These are phyloP conservation scores for Seriola rivoliana DNA, from an alignment of 2,113 vertebrate species.

Conservation along the genomic window DNA sequence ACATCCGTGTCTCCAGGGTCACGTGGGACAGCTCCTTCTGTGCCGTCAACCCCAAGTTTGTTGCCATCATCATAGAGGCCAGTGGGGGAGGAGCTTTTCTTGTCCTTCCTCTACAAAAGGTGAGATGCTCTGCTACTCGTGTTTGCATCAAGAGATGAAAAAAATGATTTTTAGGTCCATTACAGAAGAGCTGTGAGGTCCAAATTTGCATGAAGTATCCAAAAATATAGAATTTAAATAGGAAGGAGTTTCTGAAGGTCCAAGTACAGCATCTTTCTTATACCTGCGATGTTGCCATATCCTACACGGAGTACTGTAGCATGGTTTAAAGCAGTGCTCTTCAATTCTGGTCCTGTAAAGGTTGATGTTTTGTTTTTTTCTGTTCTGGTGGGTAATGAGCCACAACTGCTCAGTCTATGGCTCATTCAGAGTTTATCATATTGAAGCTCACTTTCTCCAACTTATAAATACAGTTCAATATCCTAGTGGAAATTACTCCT, in stretches of 20 bases:
- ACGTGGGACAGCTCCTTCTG: slow-evolving; percentile 99
- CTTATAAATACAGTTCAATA: slow-evolving; percentile 1
- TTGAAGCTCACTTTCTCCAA: not conserved
- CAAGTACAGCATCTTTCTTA: too few relatives aligned
- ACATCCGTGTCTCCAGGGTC: slow-evolving; percentile 96
- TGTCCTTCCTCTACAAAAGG: slow-evolving; percentile 95
- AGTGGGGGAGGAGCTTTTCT: slow-evolving; percentile 96
- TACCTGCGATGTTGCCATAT: too few relatives aligned
- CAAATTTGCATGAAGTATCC: not conserved
- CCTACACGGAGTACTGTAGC: too few relatives aligned
- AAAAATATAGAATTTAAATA: not conserved
- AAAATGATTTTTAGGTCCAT: not conserved
- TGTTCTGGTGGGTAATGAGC: too few relatives aligned
- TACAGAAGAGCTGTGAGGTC: not conserved
- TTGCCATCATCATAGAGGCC: slow-evolving; percentile 96
- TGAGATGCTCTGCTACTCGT: slow-evolving; percentile 64
- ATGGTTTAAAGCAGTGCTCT: not conserved
- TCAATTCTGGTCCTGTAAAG: not conserved
- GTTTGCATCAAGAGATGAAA: not conserved
- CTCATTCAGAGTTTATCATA: not conserved
- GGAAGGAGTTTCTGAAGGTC: too few relatives aligned
- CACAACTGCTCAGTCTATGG: too few relatives aligned
- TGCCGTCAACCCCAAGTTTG: slow-evolving; percentile 95
- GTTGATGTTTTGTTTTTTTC: not conserved
- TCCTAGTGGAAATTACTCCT: not conserved